A percentile compares a stretch with the other conserved stretches of the same genome.
phyloP scores from a whole-genome alignment of 2,797 vertebrate genomes.

The Acipenser ruthenus region DNA sequence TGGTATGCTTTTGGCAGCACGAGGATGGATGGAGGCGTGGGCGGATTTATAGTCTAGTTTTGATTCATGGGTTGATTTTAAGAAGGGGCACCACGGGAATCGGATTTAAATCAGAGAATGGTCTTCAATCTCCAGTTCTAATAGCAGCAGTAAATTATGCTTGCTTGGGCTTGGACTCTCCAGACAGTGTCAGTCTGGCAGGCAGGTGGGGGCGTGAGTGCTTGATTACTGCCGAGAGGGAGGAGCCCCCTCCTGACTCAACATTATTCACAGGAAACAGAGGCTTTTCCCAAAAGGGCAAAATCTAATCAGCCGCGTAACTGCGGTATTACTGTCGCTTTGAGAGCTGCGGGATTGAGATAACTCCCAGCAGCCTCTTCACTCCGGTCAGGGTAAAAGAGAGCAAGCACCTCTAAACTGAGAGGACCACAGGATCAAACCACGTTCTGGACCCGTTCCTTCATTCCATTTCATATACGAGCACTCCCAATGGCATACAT shows the following conservation, averaged over 20 bases:
- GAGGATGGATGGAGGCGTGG: conserved; percentile 39
- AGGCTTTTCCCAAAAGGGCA: conserved; percentile 16
- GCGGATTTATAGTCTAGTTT: conserved; percentile 1
- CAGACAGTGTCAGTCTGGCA: conserved; percentile 9
- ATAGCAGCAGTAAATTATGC: conserved; percentile 20
- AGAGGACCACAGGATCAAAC: conserved; percentile 32
- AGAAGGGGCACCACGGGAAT: conserved; percentile 39
- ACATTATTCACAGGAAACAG: conserved; percentile 22
- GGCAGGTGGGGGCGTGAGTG: conserved; percentile 3
- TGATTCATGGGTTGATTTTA: conserved; percentile 40
- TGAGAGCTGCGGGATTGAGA: conserved; percentile 11
- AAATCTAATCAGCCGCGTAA: conserved; percentile 18
- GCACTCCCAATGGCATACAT: too few species aligned
- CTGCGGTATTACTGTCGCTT: conserved; percentile 8
- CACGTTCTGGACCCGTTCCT: conserved; percentile 6
- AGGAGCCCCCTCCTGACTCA: conserved; percentile 8
- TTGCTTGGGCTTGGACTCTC: neutral
- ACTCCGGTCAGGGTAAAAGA: neutral
- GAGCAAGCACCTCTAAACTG: conserved; percentile 20
- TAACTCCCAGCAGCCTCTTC: neutral
- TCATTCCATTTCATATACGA: too few species aligned
- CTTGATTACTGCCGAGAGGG: conserved; percentile 22
- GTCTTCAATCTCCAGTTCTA: conserved; percentile 20
- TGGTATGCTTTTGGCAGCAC: conserved; percentile 27
- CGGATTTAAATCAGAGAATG: conserved; percentile 43